Evolutionary conservation across 37 sponge, comb jelly and placozoan species (phyloP).

Genomic region (Crambe crambe): DNA sequence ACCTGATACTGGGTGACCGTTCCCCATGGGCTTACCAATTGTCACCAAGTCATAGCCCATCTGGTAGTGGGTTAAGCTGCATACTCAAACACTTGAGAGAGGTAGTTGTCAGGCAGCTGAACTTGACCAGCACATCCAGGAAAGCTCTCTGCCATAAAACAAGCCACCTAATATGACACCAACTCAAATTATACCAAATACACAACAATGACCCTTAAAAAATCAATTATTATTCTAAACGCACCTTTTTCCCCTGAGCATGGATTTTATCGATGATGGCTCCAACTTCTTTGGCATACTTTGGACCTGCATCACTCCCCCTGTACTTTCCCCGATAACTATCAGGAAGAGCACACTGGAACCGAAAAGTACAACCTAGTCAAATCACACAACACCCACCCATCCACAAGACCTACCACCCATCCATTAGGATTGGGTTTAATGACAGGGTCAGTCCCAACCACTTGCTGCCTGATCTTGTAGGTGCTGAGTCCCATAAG

Average conservation of each 20-base stretch:
- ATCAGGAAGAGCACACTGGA: constrained; percentile 77
- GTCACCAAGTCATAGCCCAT: too few species aligned
- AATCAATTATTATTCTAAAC: background rate
- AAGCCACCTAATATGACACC: constrained; percentile 45
- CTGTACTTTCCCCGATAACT: constrained; percentile 65
- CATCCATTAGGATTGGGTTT: constrained; percentile 28
- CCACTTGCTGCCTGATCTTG: constrained; percentile 59
- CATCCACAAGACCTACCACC: constrained; percentile 23
- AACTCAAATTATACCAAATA: constrained; percentile 42
- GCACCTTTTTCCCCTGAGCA: constrained; percentile 61
- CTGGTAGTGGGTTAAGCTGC: too few species aligned
- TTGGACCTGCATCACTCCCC: constrained; percentile 70
- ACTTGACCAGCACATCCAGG: constrained; percentile 87
- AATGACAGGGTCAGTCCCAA: constrained; percentile 17
- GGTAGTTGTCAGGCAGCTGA: constrained; percentile 73
- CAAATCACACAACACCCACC: background rate
- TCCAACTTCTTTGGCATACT: constrained; percentile 84
- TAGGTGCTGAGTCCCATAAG: constrained; percentile 80
- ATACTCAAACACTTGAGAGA: constrained; percentile 82
- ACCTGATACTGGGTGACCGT: constrained; percentile 90
- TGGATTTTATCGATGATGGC: constrained; percentile 48
- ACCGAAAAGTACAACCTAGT: background rate
- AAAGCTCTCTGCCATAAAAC: constrained; percentile 79
- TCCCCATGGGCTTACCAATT: constrained; percentile 95
- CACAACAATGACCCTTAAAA: background rate